phyloP scores from a whole-genome alignment of 1,140 invertebrate genomes.

The Drosophila prosaltans region DNA sequence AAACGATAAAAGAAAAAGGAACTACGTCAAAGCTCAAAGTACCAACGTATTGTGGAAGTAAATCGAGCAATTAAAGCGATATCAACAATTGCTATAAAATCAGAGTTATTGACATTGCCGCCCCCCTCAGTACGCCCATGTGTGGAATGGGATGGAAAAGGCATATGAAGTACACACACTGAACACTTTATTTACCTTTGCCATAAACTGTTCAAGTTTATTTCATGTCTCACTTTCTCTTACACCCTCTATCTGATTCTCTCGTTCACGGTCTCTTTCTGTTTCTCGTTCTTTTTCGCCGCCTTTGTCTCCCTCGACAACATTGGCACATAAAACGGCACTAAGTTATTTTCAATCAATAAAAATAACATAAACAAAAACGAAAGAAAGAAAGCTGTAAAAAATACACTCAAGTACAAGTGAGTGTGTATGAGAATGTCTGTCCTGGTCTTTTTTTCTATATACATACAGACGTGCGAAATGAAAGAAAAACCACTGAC shows the following conservation, averaged over 20 bases:
- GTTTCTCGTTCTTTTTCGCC: not conserved
- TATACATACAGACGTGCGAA: conserved; percentile 5
- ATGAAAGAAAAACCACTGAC: conserved; percentile 1
- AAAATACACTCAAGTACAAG: conserved; percentile 67
- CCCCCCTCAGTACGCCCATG: not conserved
- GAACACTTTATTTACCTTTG: conserved; percentile 73
- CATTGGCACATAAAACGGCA: conserved; percentile 67
- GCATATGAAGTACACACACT: conserved; percentile 24
- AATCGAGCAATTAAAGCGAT: not conserved
- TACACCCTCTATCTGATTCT: conserved; percentile 14
- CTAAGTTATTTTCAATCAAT: conserved; percentile 82
- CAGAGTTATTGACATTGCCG: not conserved
- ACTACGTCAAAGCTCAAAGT: too few species aligned
- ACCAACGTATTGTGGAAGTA: not conserved
- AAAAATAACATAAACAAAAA: conserved; percentile 80
- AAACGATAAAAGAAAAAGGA: too few species aligned
- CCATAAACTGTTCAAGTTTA: conserved; percentile 73
- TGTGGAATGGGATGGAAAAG: not conserved
- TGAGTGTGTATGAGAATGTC: conserved; percentile 13
- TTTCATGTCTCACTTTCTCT: conserved; percentile 31
- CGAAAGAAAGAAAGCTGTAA: conserved; percentile 64
- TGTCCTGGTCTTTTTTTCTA: conserved; percentile 14
- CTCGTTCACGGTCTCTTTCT: not conserved
- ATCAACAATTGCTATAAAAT: not conserved
- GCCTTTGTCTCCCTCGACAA: conserved; percentile 12